A percentile compares a stretch with the other conserved stretches of the same genome.
Evolutionary conservation across 2,113 vertebrate genomes (phyloP).

Genomic region (Onychostoma macrolepis): DNA sequence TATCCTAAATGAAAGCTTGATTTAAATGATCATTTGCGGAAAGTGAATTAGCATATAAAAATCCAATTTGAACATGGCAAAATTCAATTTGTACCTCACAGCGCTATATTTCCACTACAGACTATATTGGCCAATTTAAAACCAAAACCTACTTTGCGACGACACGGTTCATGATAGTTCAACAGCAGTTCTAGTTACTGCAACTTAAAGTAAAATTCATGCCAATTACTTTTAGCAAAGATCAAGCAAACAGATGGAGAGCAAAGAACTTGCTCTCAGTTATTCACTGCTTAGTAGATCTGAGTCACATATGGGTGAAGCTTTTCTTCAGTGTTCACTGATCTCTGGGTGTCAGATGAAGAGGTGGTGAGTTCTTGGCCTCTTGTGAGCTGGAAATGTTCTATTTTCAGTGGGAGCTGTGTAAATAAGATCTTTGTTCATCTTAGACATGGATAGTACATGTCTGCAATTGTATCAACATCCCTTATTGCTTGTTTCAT

Average conservation of each 20-base stretch:
- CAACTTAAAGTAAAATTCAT: conserved; percentile 19
- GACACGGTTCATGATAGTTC: neutral
- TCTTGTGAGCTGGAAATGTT: neutral
- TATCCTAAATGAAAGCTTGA: conserved; percentile 1
- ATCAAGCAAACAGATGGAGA: conserved; percentile 31
- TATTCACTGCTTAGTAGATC: conserved; percentile 3
- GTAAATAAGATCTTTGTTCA: neutral
- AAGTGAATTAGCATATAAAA: conserved; percentile 24
- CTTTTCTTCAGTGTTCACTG: conserved; percentile 2
- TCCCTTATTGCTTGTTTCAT: neutral
- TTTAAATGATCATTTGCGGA: conserved; percentile 21
- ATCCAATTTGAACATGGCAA: neutral
- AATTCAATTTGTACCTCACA: conserved; percentile 18
- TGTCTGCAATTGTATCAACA: neutral
- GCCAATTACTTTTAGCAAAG: conserved; percentile 13
- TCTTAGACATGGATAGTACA: neutral
- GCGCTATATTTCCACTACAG: neutral
- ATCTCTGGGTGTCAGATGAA: conserved; percentile 12
- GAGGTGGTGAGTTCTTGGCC: neutral
- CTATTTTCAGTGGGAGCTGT: neutral
- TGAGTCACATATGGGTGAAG: conserved; percentile 16
- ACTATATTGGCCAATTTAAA: conserved; percentile 3
- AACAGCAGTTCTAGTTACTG: neutral
- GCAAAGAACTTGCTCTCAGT: neutral
- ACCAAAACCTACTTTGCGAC: conserved; percentile 9